Percentiles rank a stretch among this genome's conserved stretches.
These are phyloP conservation scores for Anastrepha obliqua DNA, from an alignment of 1,140 invertebrate species.

Conservation along the genomic window DNA sequence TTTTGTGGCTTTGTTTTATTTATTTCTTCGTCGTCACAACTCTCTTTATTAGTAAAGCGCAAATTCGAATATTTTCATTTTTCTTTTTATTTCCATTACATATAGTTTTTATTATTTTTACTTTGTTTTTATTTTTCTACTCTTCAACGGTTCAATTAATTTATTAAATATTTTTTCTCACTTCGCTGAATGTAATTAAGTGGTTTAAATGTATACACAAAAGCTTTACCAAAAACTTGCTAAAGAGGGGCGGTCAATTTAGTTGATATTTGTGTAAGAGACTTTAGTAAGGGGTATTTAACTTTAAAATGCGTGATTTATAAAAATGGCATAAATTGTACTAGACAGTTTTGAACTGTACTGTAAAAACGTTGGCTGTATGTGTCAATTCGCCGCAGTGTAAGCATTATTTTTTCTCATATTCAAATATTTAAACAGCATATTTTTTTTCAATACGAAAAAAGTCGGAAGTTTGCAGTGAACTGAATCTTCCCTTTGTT, in stretches of 20 bases:
- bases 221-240: not conserved
- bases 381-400: too few species aligned
- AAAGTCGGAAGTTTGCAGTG: too few species aligned
- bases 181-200: not conserved
- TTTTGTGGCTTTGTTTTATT: not conserved
- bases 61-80: constrained; percentile 7
- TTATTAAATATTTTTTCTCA: not conserved
- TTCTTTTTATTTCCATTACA: not conserved
- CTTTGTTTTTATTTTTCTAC: not conserved
- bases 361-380: too few species aligned
- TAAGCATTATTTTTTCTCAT: too few species aligned
- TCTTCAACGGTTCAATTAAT: not conserved
- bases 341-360: too few species aligned
- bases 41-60: not conserved
- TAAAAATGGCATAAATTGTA: too few species aligned
- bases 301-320: too few species aligned
- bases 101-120: not conserved
- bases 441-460: too few species aligned
- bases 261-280: not conserved
- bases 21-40: not conserved
- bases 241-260: not conserved
- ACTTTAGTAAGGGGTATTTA: too few species aligned
- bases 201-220: not conserved
- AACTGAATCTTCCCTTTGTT: too few species aligned
- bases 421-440: too few species aligned